These are phyloP conservation scores for Megatriorchis doriae DNA, from an alignment of 2,113 vertebrate species.

Conservation along the genomic window DNA sequence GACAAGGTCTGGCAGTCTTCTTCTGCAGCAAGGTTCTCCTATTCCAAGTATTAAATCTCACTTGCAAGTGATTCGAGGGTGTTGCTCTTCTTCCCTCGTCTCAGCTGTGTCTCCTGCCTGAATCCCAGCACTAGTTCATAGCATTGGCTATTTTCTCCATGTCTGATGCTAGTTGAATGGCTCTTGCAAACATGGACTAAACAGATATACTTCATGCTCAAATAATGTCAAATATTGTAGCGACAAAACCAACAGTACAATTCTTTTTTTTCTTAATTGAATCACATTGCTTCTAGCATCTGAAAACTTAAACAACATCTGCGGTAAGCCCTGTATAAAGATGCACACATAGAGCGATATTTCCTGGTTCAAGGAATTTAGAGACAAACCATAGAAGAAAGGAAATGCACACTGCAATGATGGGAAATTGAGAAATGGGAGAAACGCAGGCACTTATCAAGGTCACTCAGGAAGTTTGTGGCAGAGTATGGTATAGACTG, in stretches of 20 bases:
- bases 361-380: background rate
- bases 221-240: background rate
- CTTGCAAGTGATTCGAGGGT: background rate
- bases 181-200: background rate
- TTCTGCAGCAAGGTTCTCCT: background rate
- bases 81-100: background rate
- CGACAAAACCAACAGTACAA: background rate
- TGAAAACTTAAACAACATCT: background rate
- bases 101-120: background rate
- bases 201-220: background rate
- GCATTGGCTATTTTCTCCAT: background rate
- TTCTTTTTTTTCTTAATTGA: background rate
- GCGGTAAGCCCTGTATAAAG: background rate
- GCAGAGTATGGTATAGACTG: background rate
- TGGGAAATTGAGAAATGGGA: background rate
- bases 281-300: background rate
- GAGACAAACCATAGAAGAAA: background rate
- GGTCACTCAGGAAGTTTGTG: background rate
- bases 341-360: background rate
- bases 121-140: background rate
- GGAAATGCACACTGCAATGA: background rate
- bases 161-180: background rate
- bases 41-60: background rate
- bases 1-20: background rate
- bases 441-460: background rate